These are phyloP conservation scores for Trichomalopsis sarcophagae DNA, from an alignment of 1,140 invertebrate species.

Conservation along the genomic window DNA sequence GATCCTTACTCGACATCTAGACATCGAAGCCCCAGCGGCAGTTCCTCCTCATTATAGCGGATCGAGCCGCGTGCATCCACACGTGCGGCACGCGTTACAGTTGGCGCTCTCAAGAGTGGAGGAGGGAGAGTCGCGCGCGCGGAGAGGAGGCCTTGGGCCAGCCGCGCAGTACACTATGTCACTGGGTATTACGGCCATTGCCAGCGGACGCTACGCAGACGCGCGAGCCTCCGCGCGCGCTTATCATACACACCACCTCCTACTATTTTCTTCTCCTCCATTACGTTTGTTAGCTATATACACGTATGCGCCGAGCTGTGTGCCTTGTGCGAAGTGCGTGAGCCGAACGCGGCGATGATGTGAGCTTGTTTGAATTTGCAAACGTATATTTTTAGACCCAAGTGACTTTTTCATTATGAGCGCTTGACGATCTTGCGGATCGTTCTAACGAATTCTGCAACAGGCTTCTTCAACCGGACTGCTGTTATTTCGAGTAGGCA, in stretches of 20 bases:
- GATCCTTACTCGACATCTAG: not conserved
- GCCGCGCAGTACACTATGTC: constrained; percentile 53
- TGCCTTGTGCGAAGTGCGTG: not conserved
- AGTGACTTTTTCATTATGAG: not conserved
- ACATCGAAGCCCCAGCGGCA: not conserved
- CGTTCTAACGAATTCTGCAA: no score
- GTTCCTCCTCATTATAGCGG: not conserved
- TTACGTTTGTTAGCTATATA: no score
- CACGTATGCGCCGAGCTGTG: no score
- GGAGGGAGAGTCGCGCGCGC: not conserved
- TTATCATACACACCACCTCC: not conserved
- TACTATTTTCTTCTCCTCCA: not conserved
- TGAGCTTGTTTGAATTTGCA: not conserved
- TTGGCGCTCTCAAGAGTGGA: not conserved
- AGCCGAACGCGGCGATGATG: no score
- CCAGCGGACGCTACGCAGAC: constrained; percentile 49
- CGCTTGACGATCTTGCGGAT: no score
- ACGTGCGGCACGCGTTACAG: constrained; percentile 26
- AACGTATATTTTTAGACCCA: not conserved
- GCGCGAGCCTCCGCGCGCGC: constrained; percentile 1
- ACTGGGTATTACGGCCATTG: constrained; percentile 63
- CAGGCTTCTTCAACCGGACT: no score
- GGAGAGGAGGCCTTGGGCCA: constrained; percentile 17
- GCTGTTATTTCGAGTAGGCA: no score
- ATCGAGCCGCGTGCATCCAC: not conserved